phyloP scores from a whole-genome alignment of 30 jellyfish, hydroid and myxozoan genomes.

The Rhopilema esculentum region DNA sequence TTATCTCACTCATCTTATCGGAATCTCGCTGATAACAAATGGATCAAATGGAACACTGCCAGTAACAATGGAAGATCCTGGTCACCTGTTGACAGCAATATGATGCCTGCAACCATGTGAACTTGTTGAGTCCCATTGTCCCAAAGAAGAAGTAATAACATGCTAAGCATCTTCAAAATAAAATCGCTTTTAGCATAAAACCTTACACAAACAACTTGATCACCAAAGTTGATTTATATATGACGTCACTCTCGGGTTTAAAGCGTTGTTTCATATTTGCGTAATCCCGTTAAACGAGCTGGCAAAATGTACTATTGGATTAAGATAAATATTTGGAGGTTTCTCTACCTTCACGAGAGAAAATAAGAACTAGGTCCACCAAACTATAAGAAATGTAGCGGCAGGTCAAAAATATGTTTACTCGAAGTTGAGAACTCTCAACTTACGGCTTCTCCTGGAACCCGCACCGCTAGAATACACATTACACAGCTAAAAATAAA shows the following conservation, averaged over 20 bases:
- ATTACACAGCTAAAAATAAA: no score
- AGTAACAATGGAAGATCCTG: neutral
- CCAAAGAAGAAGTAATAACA: neutral
- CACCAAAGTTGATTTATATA: no score
- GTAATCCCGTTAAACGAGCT: neutral
- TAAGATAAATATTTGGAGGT: no score
- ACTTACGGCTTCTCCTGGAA: neutral
- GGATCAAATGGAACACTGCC: neutral
- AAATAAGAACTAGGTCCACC: no score
- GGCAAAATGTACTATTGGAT: no score
- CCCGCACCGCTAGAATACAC: neutral
- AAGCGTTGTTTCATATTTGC: no score
- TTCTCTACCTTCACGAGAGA: no score
- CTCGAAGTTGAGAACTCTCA: neutral
- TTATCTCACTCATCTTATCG: neutral
- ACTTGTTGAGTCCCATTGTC: neutral
- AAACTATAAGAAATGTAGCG: no score
- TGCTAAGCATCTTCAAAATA: neutral
- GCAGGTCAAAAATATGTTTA: no score
- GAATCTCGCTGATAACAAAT: neutral
- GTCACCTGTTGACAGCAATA: neutral
- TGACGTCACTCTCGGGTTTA: no score
- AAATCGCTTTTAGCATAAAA: neutral
- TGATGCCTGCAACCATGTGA: neutral
- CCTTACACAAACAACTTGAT: neutral